These are phyloP conservation scores for Cervus canadensis DNA, from an alignment of 2,113 vertebrate species.

Conservation along the genomic window DNA sequence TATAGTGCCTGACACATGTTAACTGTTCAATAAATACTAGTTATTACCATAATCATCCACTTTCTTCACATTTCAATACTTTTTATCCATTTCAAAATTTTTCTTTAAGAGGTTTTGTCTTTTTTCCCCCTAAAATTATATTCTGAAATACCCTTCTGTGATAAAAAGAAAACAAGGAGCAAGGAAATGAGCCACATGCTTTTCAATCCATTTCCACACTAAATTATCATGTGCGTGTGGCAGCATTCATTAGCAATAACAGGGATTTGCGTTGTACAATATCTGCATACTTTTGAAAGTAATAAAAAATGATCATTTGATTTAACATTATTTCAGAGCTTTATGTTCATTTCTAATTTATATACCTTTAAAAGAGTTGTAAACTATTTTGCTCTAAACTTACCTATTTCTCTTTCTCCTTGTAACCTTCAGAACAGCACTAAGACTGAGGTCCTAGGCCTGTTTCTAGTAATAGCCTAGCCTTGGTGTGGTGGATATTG, in stretches of 20 bases:
- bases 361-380: background rate
- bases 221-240: background rate
- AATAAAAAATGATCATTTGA: background rate
- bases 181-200: background rate
- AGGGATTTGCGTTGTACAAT: slow-evolving; percentile 2
- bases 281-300: background rate
- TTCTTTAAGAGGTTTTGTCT: background rate
- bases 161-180: slow-evolving; percentile 1
- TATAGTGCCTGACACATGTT: background rate
- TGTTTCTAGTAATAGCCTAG: background rate
- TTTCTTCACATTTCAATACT: background rate
- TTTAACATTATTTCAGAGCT: slow-evolving; percentile 8
- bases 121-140: background rate
- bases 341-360: background rate
- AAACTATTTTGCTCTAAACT: background rate
- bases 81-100: background rate
- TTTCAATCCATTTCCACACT: background rate
- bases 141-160: background rate
- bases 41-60: background rate
- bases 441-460: background rate
- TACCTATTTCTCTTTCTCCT: background rate
- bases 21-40: background rate
- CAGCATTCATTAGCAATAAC: slow-evolving; percentile 28
- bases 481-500: background rate
- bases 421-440: background rate